phyloP scores from a whole-genome alignment of 2,113 vertebrate species.

The Hepsetus odoe region DNA sequence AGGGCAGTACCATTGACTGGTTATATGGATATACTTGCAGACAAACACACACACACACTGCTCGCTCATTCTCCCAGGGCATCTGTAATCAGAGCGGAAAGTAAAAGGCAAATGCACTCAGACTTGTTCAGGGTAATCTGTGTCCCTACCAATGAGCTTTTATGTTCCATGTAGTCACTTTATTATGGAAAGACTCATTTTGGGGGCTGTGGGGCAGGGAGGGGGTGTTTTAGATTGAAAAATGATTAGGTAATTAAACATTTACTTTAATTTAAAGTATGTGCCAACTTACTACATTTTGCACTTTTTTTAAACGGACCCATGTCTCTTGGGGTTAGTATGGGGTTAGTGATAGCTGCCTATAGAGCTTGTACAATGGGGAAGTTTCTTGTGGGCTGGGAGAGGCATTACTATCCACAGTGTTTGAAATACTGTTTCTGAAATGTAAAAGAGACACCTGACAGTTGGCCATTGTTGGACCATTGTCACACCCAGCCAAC shows the following conservation, averaged over 20 bases:
- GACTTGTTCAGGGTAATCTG: slow-evolving; percentile 42
- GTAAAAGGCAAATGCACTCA: slow-evolving; percentile 56
- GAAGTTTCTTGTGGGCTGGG: too few species aligned
- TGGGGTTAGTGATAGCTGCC: too few species aligned
- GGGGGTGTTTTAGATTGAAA: too few species aligned
- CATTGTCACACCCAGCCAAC: neutral
- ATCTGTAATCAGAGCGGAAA: slow-evolving; percentile 69
- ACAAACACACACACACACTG: slow-evolving; percentile 26
- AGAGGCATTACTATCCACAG: too few species aligned
- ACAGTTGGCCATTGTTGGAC: neutral
- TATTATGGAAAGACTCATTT: too few species aligned
- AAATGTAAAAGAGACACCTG: neutral
- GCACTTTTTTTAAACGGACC: too few species aligned
- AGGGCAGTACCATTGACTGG: neutral
- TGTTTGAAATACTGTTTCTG: neutral
- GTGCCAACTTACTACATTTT: too few species aligned
- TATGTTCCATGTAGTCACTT: slow-evolving; percentile 13
- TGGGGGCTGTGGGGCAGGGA: too few species aligned
- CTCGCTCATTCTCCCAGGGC: slow-evolving; percentile 52
- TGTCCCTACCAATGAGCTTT: slow-evolving; percentile 46
- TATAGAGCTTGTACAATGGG: too few species aligned
- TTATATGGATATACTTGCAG: neutral
- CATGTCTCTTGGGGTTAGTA: too few species aligned
- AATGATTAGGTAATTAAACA: too few species aligned
- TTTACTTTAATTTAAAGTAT: too few species aligned